Percentiles rank a stretch among this genome's conserved stretches.
phyloP scores from a whole-genome alignment of 2,113 vertebrate genomes.

The Gopherus evgoodei region DNA sequence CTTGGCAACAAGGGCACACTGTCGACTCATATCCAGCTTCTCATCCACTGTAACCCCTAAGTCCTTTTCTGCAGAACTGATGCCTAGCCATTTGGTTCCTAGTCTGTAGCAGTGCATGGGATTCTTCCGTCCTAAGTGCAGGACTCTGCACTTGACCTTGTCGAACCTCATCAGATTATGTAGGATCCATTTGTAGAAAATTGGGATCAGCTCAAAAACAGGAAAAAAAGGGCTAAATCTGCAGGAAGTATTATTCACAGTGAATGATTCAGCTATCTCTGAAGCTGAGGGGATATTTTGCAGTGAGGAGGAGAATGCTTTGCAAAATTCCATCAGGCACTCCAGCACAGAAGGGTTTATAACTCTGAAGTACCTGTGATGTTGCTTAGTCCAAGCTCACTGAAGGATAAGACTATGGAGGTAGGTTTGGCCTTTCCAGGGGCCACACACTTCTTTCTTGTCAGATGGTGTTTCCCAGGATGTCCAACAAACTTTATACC shows the following conservation, averaged over 20 bases:
- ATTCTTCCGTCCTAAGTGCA: too few species aligned
- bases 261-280: fast-evolving
- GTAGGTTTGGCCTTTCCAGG: constrained; percentile 88
- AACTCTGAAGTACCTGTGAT: constrained; percentile 84
- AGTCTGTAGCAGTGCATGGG: too few species aligned
- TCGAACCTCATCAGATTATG: not conserved
- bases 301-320: not conserved
- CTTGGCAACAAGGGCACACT: too few species aligned
- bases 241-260: not conserved
- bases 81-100: too few species aligned
- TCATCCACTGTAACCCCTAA: too few species aligned
- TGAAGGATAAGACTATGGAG: constrained; percentile 89
- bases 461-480: constrained; percentile 90
- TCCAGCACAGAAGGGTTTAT: not conserved
- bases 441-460: constrained; percentile 89
- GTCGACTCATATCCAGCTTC: too few species aligned
- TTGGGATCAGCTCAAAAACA: not conserved
- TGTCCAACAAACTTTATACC: constrained; percentile 92
- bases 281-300: not conserved
- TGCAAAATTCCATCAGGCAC: not conserved
- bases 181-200: not conserved
- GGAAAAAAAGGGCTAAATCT: not conserved
- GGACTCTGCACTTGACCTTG: too few species aligned
- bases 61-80: too few species aligned
- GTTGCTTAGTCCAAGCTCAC: constrained; percentile 87